phyloP scores from a whole-genome alignment of 2,888 invertebrate species.

The Acleris holmiana region DNA sequence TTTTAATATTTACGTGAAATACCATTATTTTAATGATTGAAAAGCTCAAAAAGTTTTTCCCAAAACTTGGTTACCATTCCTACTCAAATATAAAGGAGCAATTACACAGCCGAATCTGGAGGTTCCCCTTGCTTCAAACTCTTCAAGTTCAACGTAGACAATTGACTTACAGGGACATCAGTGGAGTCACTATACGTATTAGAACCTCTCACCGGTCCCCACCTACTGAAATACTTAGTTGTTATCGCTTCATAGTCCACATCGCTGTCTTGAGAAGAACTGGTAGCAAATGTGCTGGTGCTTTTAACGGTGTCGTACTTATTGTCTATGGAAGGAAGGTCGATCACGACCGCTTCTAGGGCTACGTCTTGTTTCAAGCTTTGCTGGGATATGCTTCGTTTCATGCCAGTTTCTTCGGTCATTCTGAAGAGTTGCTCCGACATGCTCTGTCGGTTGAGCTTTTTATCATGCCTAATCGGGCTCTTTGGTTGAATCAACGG shows the following conservation, averaged over 20 bases:
- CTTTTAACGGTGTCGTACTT: slow-evolving; percentile 61
- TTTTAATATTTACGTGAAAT: too few species aligned
- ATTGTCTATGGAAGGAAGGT: slow-evolving; percentile 61
- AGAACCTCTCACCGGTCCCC: slow-evolving; percentile 81
- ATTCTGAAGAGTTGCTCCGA: slow-evolving; percentile 62
- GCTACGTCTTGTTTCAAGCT: slow-evolving; percentile 72
- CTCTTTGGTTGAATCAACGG: slow-evolving; percentile 27
- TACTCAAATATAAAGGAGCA: neutral
- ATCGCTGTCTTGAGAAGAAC: slow-evolving; percentile 50
- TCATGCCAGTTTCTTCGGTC: slow-evolving; percentile 51
- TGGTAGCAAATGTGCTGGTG: slow-evolving; percentile 51
- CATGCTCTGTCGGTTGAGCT: slow-evolving; percentile 63
- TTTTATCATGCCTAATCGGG: slow-evolving; percentile 42
- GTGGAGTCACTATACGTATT: slow-evolving; percentile 71
- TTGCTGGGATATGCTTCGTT: slow-evolving; percentile 69
- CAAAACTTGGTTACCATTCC: neutral
- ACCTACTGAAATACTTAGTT: slow-evolving; percentile 62
- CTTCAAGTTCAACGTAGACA: slow-evolving; percentile 71
- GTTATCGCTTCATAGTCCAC: slow-evolving; percentile 45
- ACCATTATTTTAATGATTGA: too few species aligned
- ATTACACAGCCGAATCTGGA: slow-evolving; percentile 61
- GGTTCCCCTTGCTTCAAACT: slow-evolving; percentile 53
- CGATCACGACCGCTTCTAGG: slow-evolving; percentile 74
- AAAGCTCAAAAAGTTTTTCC: too few species aligned
- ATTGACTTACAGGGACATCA: slow-evolving; percentile 67